A percentile compares a stretch with the other conserved stretches of the same genome.
Conservation (phyloP, 2,888 invertebrate genomes). For the Heliconius hortense region DNA sequence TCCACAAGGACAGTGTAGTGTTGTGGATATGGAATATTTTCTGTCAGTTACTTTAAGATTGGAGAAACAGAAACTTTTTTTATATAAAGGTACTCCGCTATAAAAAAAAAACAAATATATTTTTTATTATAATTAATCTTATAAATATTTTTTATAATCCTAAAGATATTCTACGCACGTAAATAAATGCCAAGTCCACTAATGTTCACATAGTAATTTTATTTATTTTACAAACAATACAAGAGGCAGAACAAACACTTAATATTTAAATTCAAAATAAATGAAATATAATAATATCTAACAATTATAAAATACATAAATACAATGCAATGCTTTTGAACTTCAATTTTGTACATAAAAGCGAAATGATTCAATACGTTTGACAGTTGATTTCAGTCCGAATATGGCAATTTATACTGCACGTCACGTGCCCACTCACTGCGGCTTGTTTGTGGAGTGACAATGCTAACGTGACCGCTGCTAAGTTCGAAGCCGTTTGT, state of each 20-base stretch:
- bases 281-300: neutral
- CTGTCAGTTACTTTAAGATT: neutral
- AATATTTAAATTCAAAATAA: neutral
- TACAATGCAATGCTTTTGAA: slow-evolving; percentile 25
- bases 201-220: neutral
- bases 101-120: neutral
- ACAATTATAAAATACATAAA: slow-evolving; percentile 29
- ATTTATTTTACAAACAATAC: neutral
- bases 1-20: slow-evolving; percentile 58
- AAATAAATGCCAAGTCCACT: neutral
- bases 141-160: neutral
- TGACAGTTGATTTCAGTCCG: slow-evolving; percentile 41
- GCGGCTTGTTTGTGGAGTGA: slow-evolving; percentile 60
- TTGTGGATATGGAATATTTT: slow-evolving; percentile 41
- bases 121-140: neutral
- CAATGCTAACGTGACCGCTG: slow-evolving; percentile 51
- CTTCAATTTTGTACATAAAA: slow-evolving; percentile 31
- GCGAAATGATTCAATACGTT: slow-evolving; percentile 43
- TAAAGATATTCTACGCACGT: neutral
- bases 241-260: neutral
- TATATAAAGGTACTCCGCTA: neutral
- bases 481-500: slow-evolving; percentile 33
- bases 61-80: neutral
- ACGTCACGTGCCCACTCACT: slow-evolving; percentile 62
- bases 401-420: slow-evolving; percentile 52